Evolutionary conservation across 1,140 invertebrate species (phyloP).

Genomic region (Drosophila subobscura): DNA sequence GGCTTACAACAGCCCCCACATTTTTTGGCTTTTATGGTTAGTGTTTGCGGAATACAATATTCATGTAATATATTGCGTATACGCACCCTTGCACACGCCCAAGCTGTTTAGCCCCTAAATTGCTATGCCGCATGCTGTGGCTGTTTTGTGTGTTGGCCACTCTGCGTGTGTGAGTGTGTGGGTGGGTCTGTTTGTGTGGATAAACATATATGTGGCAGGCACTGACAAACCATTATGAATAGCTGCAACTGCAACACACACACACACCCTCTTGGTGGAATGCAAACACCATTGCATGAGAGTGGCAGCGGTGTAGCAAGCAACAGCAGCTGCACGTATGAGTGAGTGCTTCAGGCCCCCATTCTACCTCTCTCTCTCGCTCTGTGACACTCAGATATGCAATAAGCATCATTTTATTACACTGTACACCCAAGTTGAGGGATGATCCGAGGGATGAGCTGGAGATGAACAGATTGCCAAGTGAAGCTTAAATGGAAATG

Average conservation of each 20-base stretch:
- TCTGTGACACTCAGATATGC: constrained; percentile 56
- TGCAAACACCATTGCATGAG: constrained; percentile 22
- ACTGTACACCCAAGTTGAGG: constrained; percentile 32
- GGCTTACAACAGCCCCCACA: constrained; percentile 8
- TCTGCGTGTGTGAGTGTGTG: constrained; percentile 1
- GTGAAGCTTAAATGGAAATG: constrained; percentile 1
- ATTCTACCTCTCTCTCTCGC: constrained; percentile 16
- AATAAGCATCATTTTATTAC: constrained; percentile 70
- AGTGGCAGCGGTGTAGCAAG: not conserved
- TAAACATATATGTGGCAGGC: constrained; percentile 25
- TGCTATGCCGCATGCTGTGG: constrained; percentile 62
- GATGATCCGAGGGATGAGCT: not conserved
- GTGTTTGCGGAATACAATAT: constrained; percentile 39
- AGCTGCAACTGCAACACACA: constrained; percentile 37
- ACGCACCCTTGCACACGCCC: constrained; percentile 41
- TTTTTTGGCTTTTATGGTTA: constrained; percentile 32
- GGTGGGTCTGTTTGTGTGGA: constrained; percentile 13
- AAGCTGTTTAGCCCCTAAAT: constrained; percentile 55
- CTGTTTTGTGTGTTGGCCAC: constrained; percentile 41
- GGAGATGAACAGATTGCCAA: constrained; percentile 7
- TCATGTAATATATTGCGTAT: constrained; percentile 64
- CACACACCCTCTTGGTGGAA: constrained; percentile 13
- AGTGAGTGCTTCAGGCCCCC: constrained; percentile 8
- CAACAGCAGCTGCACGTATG: constrained; percentile 9
- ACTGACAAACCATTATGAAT: constrained; percentile 77